Base-by-base conservation (phyloP, 2,113 vertebrate species). In the Ophiodon elongatus region DNA sequence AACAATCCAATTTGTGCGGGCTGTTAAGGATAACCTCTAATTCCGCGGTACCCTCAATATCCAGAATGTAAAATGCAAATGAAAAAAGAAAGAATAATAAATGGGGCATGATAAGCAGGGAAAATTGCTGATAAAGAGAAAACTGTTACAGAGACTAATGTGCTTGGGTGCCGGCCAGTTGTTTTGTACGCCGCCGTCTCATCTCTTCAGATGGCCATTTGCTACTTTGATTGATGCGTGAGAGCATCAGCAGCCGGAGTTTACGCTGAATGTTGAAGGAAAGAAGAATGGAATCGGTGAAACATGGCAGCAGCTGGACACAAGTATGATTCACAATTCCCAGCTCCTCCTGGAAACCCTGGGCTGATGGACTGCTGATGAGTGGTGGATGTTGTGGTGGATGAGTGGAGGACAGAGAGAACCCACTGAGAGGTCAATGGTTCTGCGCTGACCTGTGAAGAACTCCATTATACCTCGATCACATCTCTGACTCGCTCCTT, bases 401-500 rank as follows among this genome's bases (percentile, higher is more conserved):
- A 89, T 88, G 90, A 93, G 90, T 59, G 80, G 82, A 86, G 83
- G 87, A 93, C 88, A 85, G 83, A 82, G 64, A 73, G 91, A 90
- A 75, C 89, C 88, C 68, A 39, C 90, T 75, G 90, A 81, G 91
- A 88, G 92, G 91, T 92, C 94, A 94, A 93, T 91, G 88, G 91
- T 92, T 92, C 87, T 86, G 78, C 74, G 59, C 72, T 94, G 94
- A 95, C 92, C 93, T 92, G 90, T 92, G 86, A 92, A 91, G 88
- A 94, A 94, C 87, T 93, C 93, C 90, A 93, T 95, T 94, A 92
- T 85, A 83, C 92, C 91, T 90, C 85, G 69, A 92, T 93, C 92
- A 90, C 89, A 89, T 92, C 85, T 88, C 88, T 85, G 87, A 77
- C 85, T 82, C 79, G 3, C 84, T 89, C 70, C 41, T 19, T 57